phyloP scores from a whole-genome alignment of 1,140 invertebrate genomes.

The Berghia stephanieae region DNA sequence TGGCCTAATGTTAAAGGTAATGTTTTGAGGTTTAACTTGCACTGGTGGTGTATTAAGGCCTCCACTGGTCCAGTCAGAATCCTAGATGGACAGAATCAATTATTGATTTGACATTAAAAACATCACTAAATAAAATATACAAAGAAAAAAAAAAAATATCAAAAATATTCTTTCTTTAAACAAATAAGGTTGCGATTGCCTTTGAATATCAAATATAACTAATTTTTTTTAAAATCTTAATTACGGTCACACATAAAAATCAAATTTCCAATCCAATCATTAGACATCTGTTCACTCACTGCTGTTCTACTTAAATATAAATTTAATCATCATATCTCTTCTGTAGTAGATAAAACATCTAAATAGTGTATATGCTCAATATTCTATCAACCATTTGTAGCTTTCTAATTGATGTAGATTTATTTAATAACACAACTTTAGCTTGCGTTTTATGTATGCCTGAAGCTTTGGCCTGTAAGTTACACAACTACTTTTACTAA shows the following conservation, averaged over 20 bases:
- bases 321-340: not conserved
- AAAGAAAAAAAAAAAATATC: not conserved
- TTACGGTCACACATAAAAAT: not conserved
- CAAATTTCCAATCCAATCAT: not conserved
- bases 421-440: not conserved
- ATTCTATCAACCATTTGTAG: not conserved
- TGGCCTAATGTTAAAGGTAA: conserved; percentile 81
- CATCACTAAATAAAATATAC: not conserved
- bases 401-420: not conserved
- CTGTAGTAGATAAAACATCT: no score
- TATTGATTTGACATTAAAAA: no score
- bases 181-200: not conserved
- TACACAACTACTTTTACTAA: not conserved
- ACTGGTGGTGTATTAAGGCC: conserved; percentile 72
- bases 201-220: not conserved
- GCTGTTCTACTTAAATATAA: not conserved
- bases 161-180: not conserved
- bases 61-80: conserved; percentile 48
- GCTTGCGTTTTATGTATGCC: not conserved
- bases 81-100: conserved; percentile 42
- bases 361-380: no score
- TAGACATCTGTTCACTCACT: not conserved
- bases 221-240: not conserved
- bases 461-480: not conserved
- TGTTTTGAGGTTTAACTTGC: conserved; percentile 83